Conservation (phyloP, 2,113 vertebrate species). For the Ctenomys sociabilis region DNA sequence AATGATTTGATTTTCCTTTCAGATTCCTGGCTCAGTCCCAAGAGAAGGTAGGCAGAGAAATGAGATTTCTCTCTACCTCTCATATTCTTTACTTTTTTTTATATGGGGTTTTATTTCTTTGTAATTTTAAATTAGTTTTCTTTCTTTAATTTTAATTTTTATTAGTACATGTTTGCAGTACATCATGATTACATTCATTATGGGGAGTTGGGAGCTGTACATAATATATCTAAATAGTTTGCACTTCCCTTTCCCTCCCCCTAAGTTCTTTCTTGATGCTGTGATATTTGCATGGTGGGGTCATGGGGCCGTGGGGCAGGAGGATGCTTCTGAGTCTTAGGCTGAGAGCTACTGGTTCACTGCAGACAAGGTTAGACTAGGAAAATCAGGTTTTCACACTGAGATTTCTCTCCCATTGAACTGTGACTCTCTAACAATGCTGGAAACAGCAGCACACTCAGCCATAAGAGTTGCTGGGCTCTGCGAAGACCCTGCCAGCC, state of each 20-base stretch:
- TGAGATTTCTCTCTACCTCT: background rate
- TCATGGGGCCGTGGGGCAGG: too few species aligned
- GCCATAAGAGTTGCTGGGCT: background rate
- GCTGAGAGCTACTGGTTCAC: background rate
- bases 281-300: background rate
- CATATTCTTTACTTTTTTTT: background rate
- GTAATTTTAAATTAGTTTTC: constrained; percentile 6
- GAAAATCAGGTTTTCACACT: constrained; percentile 1
- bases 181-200: background rate
- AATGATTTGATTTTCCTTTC: constrained; percentile 1
- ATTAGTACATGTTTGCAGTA: background rate
- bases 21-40: background rate
- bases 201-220: background rate
- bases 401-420: background rate
- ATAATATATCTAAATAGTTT: background rate
- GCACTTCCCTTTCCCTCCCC: background rate
- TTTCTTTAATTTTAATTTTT: background rate
- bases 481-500: background rate
- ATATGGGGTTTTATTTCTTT: background rate
- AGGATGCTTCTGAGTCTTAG: background rate
- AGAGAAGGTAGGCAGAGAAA: background rate
- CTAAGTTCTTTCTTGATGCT: background rate
- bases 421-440: background rate
- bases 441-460: background rate
- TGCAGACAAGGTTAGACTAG: background rate